phyloP scores from a whole-genome alignment of 1,140 invertebrate genomes.

The Drosophila bocqueti region DNA sequence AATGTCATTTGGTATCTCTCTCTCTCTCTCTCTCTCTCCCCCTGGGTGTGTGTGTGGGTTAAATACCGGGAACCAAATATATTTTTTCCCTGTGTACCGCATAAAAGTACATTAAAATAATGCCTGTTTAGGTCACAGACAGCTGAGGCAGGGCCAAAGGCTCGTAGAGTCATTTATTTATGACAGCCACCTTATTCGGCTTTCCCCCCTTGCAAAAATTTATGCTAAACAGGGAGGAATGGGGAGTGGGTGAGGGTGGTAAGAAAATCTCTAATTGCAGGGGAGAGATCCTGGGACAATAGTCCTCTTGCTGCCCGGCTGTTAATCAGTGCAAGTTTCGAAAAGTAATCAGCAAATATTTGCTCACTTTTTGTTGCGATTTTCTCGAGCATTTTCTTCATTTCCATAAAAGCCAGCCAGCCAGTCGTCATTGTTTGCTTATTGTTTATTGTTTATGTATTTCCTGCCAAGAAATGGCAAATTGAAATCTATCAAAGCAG shows the following conservation, averaged over 20 bases:
- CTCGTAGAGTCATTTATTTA: constrained; percentile 75
- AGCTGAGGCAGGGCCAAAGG: constrained; percentile 64
- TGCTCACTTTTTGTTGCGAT: constrained; percentile 59
- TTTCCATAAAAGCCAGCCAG: constrained; percentile 66
- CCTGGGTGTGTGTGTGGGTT: constrained; percentile 30
- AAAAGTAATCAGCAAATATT: constrained; percentile 80
- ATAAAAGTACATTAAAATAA: constrained; percentile 82
- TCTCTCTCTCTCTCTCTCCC: background rate
- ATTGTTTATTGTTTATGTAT: constrained; percentile 13
- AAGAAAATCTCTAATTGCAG: constrained; percentile 35
- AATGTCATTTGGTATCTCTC: constrained; percentile 55
- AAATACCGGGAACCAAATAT: constrained; percentile 54
- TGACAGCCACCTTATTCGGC: constrained; percentile 33
- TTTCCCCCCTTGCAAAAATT: constrained; percentile 26
- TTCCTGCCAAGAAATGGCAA: constrained; percentile 25
- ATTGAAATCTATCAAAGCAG: constrained; percentile 40
- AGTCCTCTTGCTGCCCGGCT: constrained; percentile 22
- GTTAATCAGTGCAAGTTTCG: constrained; percentile 71
- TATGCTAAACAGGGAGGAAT: constrained; percentile 46
- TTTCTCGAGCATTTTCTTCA: constrained; percentile 57
- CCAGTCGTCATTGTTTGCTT: constrained; percentile 36
- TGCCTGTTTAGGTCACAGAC: constrained; percentile 58
- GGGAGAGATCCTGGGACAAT: constrained; percentile 37
- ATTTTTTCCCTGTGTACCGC: constrained; percentile 34
- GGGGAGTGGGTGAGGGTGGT: background rate